Conservation (phyloP, 2,888 invertebrate species). For the Sthenelais limicola region DNA sequence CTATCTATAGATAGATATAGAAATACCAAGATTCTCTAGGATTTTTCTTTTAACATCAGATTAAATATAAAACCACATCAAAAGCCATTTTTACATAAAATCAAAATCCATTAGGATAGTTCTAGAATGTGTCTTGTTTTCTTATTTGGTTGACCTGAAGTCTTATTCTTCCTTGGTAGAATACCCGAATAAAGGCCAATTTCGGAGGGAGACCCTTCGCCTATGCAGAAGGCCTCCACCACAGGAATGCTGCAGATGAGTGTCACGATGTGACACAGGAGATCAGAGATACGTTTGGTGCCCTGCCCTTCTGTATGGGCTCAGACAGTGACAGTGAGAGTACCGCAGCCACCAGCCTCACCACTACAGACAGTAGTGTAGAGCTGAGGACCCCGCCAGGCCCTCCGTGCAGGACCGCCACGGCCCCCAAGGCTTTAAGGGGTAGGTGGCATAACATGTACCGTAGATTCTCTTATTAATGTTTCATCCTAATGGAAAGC, state of each 20-base stretch:
- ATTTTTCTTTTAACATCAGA: neutral
- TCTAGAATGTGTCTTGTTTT: neutral
- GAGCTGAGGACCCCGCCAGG: constrained; percentile 54
- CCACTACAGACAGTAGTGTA: constrained; percentile 48
- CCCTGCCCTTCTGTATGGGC: constrained; percentile 67
- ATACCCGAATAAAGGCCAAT: constrained; percentile 69
- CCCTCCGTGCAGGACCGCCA: constrained; percentile 61
- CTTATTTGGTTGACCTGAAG: too few species aligned
- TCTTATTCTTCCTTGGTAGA: too few species aligned
- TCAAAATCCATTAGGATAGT: neutral
- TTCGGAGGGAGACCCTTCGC: constrained; percentile 70
- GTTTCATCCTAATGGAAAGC: too few species aligned
- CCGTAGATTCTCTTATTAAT: too few species aligned
- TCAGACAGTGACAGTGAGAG: constrained; percentile 68
- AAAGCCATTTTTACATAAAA: neutral
- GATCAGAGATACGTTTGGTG: constrained; percentile 68
- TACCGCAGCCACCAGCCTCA: constrained; percentile 51
- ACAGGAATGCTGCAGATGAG: constrained; percentile 68
- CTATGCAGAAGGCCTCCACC: constrained; percentile 69
- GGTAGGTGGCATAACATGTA: too few species aligned
- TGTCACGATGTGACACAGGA: constrained; percentile 68
- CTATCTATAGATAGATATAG: neutral
- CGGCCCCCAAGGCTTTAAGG: constrained; percentile 61
- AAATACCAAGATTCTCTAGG: neutral
- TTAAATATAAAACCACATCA: neutral